Conservation (phyloP, 2,797 vertebrate genomes). For the Sphenodon punctatus region DNA sequence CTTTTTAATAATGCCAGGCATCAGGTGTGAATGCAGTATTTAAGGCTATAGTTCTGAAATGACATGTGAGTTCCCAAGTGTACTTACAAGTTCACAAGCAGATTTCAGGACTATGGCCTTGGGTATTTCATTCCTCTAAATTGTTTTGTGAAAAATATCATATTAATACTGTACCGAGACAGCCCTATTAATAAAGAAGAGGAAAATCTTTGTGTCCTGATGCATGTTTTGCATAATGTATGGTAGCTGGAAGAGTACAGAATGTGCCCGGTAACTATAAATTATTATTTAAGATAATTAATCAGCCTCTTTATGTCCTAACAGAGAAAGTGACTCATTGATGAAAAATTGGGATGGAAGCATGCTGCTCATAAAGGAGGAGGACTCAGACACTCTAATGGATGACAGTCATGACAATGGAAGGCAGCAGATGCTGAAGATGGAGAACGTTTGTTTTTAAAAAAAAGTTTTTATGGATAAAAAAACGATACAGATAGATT, state of each 20-base stretch:
- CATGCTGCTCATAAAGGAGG: not conserved
- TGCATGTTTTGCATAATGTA: constrained; percentile 4
- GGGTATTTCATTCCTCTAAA: not conserved
- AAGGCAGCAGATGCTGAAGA: not conserved
- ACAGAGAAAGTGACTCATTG: constrained; percentile 4
- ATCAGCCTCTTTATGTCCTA: constrained; percentile 3
- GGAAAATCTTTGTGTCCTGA: not conserved
- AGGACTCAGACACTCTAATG: not conserved
- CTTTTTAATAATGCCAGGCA: no score
- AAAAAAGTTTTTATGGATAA: no score
- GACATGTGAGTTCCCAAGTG: no score
- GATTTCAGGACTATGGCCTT: not conserved
- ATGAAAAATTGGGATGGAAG: constrained; percentile 7
- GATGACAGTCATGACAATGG: not conserved
- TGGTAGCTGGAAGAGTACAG: constrained; percentile 6
- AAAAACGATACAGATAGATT: not conserved
- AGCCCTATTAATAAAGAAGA: constrained; percentile 14
- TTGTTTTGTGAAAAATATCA: not conserved
- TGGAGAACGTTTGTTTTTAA: not conserved
- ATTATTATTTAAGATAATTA: constrained; percentile 25
- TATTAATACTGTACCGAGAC: not conserved
- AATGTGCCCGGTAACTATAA: constrained; percentile 11
- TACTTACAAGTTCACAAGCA: no score
- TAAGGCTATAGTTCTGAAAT: no score
- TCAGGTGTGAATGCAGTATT: no score